These are phyloP conservation scores for Scarus forsteni DNA, from an alignment of 2,797 vertebrate genomes.

Conservation along the genomic window DNA sequence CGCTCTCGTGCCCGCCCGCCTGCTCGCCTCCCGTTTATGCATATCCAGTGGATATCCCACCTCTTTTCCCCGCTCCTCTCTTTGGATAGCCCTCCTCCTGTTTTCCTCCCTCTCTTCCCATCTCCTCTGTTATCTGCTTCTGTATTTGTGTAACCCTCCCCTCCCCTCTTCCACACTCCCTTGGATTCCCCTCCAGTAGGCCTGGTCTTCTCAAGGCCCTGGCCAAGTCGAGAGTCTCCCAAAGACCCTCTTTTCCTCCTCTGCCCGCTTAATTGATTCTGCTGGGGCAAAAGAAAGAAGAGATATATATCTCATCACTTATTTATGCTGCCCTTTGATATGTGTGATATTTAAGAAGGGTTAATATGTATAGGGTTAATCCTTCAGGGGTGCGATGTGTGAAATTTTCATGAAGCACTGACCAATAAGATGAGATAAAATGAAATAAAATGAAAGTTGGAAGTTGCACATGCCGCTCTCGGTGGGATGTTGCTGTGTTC, in stretches of 20 bases:
- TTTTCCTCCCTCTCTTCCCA: slow-evolving; percentile 12
- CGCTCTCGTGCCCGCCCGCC: slow-evolving; percentile 60
- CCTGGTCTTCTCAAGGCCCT: slow-evolving; percentile 74
- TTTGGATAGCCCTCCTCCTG: slow-evolving; percentile 53
- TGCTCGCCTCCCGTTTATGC: slow-evolving; percentile 74
- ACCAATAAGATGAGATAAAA: slow-evolving; percentile 73
- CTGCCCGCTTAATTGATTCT: slow-evolving; percentile 84
- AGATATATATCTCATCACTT: slow-evolving; percentile 84
- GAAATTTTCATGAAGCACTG: slow-evolving; percentile 84
- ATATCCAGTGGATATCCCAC: slow-evolving; percentile 75
- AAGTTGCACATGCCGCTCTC: slow-evolving; percentile 58
- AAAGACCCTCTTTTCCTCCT: slow-evolving; percentile 67
- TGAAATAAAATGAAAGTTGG: slow-evolving; percentile 66
- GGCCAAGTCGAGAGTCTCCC: slow-evolving; percentile 64
- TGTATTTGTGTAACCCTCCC: slow-evolving; percentile 21
- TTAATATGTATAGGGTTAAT: slow-evolving; percentile 87
- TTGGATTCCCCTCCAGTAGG: slow-evolving; percentile 42
- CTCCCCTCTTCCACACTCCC: slow-evolving; percentile 16
- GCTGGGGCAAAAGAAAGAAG: slow-evolving; percentile 75
- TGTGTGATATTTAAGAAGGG: slow-evolving; percentile 87
- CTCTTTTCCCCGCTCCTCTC: slow-evolving; percentile 36
- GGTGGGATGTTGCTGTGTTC: slow-evolving; percentile 45
- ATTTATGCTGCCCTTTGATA: slow-evolving; percentile 86
- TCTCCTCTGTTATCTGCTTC: slow-evolving; percentile 23
- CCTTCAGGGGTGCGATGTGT: slow-evolving; percentile 76